Percentiles rank a stretch among this genome's conserved stretches.
Conservation (phyloP, 2,113 vertebrate species). For the Pterophyllum scalare region DNA sequence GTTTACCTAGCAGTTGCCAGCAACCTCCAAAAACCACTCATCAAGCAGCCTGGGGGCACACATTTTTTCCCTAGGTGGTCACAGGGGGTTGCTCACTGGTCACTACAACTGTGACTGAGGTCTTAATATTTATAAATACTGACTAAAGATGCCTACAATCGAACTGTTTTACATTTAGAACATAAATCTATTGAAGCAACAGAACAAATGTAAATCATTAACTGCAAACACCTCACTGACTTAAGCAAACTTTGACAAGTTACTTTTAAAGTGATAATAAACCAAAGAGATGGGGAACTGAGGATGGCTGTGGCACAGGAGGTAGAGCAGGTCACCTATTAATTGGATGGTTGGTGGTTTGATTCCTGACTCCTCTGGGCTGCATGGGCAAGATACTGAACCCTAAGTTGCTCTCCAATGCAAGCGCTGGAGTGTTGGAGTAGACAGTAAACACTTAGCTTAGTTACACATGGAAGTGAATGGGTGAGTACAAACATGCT, state of each 20-base stretch:
- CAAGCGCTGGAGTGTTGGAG: too few species aligned
- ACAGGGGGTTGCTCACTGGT: background rate
- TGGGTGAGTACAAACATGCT: too few species aligned
- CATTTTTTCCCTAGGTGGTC: background rate
- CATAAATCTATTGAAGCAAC: background rate
- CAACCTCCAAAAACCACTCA: background rate
- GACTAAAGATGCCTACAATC: background rate
- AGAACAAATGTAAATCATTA: background rate
- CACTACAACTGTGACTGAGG: background rate
- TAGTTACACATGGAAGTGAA: too few species aligned
- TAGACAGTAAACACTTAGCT: too few species aligned
- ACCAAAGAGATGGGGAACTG: background rate
- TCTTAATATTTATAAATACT: background rate
- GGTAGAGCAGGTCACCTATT: too few species aligned
- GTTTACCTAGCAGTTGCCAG: background rate
- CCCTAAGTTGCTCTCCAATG: too few species aligned
- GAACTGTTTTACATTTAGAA: background rate
- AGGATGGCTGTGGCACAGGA: too few species aligned
- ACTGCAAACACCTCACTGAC: background rate
- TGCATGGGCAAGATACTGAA: too few species aligned
- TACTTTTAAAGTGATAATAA: background rate
- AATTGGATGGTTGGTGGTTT: too few species aligned
- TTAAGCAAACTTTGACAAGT: background rate
- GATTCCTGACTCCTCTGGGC: too few species aligned
- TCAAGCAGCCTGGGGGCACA: too few species aligned